Evolutionary conservation across 2,797 vertebrate genomes (phyloP), one percentile per base, ranked within the genome.

Genomic region (Echiichthys vipera): DNA sequence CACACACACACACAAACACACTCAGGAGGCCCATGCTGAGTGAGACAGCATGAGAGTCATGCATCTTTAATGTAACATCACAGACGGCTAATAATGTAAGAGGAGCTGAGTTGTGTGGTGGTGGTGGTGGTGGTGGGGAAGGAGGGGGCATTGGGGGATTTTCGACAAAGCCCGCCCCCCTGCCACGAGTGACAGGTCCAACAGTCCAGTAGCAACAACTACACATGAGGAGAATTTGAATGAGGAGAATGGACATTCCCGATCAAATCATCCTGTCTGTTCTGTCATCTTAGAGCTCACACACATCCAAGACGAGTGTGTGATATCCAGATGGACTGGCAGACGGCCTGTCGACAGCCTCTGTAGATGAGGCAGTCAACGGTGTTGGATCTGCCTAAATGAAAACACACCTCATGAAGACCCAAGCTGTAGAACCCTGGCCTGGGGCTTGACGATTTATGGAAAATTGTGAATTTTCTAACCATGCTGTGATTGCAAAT

Each of bases 31-130:
- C 78, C 74, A 67, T 65, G 89, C 89, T 84, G 92, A 93, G 89
- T 90, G 90, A 91, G 86, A 87, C 90, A 89, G 90, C 89, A 88
- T 91, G 90, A 90, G 90, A 91, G 86, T 90, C 90, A 92, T 94
- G 89, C 93, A 94, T 93, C 87, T 93, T 93, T 94, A 94, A 94
- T 92, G 89, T 75, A 91, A 90, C 91, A 94, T 91, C 92, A 92
- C 91, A 93, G 85, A 85, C 84, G 63, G 85, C 92, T 93, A 93
- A 94, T 91, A 91, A 90, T 88, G 92, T 92, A 93, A 94, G 85
- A 90, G 76, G 87, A 93, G 90, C 81, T 67, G 86, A 76, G 75
- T 84, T 65, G 82, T 45, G 78, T 47, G 39, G 65, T 51, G 46
- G 47, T 18, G 46, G 39, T 30, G 46, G 39, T 30, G 68, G 40